Evolutionary conservation across 2,797 vertebrate genomes (phyloP).

Genomic region (Phrynocephalus vlangalii): DNA sequence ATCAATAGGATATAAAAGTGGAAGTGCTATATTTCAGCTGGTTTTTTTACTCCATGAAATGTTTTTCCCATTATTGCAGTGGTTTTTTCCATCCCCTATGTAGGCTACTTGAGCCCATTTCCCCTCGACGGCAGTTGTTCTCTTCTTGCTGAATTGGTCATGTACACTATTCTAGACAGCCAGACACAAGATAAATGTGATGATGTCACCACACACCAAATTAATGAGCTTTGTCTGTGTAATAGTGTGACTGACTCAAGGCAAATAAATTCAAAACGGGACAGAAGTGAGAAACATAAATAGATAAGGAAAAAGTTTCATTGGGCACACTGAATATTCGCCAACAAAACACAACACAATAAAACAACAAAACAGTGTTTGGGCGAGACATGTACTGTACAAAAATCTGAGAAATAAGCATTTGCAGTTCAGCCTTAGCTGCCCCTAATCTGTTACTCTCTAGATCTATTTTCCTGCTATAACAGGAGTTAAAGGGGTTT

Average conservation of each 20-base stretch:
- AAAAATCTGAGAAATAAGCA: not conserved
- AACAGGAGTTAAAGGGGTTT: not conserved
- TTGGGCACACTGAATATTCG: not conserved
- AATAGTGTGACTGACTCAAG: not conserved
- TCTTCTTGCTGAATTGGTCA: not conserved
- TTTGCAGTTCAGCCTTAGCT: not conserved
- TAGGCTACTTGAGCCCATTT: not conserved
- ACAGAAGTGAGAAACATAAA: not conserved
- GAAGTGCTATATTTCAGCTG: no score
- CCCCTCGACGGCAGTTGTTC: not conserved
- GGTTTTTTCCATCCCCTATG: not conserved
- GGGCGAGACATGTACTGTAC: not conserved
- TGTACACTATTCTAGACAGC: not conserved
- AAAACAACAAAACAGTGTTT: not conserved
- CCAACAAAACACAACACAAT: not conserved
- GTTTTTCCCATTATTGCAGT: not conserved
- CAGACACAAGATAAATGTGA: not conserved
- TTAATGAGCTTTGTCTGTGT: not conserved
- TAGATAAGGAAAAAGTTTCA: not conserved
- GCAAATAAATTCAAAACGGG: not conserved
- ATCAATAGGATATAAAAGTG: not conserved
- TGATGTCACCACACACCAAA: not conserved
- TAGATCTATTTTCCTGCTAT: not conserved
- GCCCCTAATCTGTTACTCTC: not conserved
- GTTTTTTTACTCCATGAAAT: not conserved